These are phyloP conservation scores for Rhynchonycteris naso DNA, from an alignment of 2,797 vertebrate genomes.

Conservation along the genomic window DNA sequence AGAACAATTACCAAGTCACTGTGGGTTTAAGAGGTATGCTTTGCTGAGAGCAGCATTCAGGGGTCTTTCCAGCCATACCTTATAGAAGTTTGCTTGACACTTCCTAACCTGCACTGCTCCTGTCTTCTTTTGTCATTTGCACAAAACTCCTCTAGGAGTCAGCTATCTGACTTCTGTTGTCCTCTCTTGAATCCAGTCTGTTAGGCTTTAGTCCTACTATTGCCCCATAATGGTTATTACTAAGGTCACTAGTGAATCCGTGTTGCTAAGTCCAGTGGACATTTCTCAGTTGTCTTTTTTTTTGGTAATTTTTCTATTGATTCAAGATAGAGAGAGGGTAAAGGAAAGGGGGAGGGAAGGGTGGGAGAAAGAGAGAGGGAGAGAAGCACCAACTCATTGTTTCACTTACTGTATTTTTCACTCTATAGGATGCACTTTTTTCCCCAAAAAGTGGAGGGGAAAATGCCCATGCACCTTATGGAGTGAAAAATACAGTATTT, in stretches of 20 bases:
- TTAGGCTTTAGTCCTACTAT: not conserved
- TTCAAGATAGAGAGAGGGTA: too few species aligned
- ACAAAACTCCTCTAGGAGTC: not conserved
- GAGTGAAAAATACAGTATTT: too few species aligned
- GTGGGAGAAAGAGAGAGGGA: too few species aligned
- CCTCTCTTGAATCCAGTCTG: not conserved
- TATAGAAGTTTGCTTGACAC: not conserved
- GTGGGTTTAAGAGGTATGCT: not conserved
- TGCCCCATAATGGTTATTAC: not conserved
- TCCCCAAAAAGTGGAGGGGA: too few species aligned
- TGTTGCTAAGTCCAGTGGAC: not conserved
- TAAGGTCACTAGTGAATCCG: not conserved
- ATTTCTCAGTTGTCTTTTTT: not conserved
- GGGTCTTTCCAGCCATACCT: not conserved
- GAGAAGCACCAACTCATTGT: too few species aligned
- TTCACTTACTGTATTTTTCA: too few species aligned
- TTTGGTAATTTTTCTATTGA: too few species aligned
- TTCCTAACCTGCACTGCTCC: not conserved
- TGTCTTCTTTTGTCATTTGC: conserved; percentile 4
- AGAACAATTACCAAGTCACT: not conserved
- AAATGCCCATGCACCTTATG: too few species aligned
- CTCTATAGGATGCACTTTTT: too few species aligned
- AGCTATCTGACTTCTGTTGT: not conserved
- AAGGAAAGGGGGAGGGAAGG: too few species aligned
- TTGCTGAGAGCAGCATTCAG: not conserved